Percentiles rank a stretch among this genome's conserved stretches.
These are phyloP conservation scores for Harpagoxenus sublaevis DNA, from an alignment of 2,888 invertebrate species.

Conservation along the genomic window DNA sequence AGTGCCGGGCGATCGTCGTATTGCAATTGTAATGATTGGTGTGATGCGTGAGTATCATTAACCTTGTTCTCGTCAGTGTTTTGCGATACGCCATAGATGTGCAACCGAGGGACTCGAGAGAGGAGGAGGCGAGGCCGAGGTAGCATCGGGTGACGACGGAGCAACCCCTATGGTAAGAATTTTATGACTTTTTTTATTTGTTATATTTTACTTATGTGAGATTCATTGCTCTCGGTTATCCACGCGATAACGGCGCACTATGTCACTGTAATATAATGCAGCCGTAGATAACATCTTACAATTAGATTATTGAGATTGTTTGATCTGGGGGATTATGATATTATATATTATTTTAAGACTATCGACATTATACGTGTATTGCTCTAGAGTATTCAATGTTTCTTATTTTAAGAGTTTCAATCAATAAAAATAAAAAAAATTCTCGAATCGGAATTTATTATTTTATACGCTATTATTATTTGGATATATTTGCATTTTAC, in stretches of 20 bases:
- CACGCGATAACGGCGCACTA: not conserved
- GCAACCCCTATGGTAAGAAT: not conserved
- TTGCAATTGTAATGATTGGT: not conserved
- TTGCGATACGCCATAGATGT: not conserved
- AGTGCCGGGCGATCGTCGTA: too few species aligned
- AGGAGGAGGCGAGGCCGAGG: not conserved
- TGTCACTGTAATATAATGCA: not conserved
- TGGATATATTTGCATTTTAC: not conserved
- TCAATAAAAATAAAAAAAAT: not conserved
- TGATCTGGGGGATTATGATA: too few species aligned
- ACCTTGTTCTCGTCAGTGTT: not conserved
- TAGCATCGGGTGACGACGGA: not conserved
- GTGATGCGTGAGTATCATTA: not conserved
- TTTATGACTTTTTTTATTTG: not conserved
- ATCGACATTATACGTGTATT: not conserved
- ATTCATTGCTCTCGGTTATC: not conserved
- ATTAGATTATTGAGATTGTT: too few species aligned
- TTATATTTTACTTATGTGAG: not conserved
- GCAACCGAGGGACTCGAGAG: not conserved
- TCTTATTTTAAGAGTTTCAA: not conserved
- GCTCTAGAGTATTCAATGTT: not conserved
- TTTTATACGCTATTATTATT: not conserved
- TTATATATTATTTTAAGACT: not conserved
- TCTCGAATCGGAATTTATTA: not conserved
- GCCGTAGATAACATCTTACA: too few species aligned